Base-by-base conservation (phyloP, 2,888 invertebrate species). In the Mythimna lalbum region DNA sequence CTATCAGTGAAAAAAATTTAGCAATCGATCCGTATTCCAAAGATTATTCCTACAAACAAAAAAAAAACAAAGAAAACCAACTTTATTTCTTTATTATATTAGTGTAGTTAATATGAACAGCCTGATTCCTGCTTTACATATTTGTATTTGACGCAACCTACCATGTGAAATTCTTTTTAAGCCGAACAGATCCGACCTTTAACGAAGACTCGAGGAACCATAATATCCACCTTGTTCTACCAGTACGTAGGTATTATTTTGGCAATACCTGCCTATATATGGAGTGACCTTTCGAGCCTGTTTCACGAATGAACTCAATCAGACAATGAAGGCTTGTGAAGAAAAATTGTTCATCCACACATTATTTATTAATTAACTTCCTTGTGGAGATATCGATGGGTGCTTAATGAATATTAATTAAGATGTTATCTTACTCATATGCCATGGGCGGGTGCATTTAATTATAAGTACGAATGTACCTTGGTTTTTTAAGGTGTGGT, bases 251-350 rank as follows among this genome's bases (percentile, higher is more conserved):
- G 7, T 47, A 83, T 68, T 7, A 71, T 91, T 93, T 91, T 88
- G 91, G 90, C 87, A 90, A 90, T 88, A 87, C 86, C 84, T 82
- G 83, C 73, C 90, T 91, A 85, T 90, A 91, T 90, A 89, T 88
- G 89, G 89, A 43, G 57, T 88, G 92, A 92, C 93, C 93, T 93
- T 92, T 90, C 72, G 66, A 73, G 80, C 87, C 59, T 76, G 89
- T 90, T 90, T 88, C 83, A 84, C 85, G 90, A 92, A 91, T 87
- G 80, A 90, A 84, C 73, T 78, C 74, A 50, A 72, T 65, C 72
- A 74, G 77, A 79, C 83, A 85, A 84, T 87, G 84, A 85, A 81
- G 69, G 69, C 56, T 67, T 60, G 56, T 56, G 50, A 50, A 52
- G 50, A 74, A 74, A 63, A 59, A 60, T 50, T 43, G 27, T 69